Base-by-base conservation (phyloP, 2,113 vertebrate species). In the Cyphotilapia sp. region DNA sequence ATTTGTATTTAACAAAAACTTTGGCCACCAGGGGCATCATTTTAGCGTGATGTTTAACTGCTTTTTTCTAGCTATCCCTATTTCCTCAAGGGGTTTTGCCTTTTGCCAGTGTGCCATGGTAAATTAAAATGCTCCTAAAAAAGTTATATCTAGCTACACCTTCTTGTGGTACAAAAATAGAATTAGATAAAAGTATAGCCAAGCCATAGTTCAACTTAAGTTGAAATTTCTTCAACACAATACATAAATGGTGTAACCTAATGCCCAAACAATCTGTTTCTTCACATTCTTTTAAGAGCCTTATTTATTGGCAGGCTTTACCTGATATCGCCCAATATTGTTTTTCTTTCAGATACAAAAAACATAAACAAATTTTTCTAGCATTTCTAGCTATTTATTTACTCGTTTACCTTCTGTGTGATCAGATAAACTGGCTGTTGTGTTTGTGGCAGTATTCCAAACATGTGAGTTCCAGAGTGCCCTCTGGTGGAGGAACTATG, bases 81-180 rank as follows among this genome's bases (percentile, higher is more conserved):
- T 78, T 74, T 74, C 40, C 14, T 74, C 22, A 29, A 47, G 22
- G 14, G 0, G 0, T 45, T 74, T 74, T 45, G 12, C 22, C 13
- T 74, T 27, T 45, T 29, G 69, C 69, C 3, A 29, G 40, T 27
- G 22, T 17, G 69, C n/a, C 69, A 29, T 45, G 8, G 5, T 74
- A 74, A 45, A 42, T 45, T 3, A 78, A 19, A 49, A 49, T 31
- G 42, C 27, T 7, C 7, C 27, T 31, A 49, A 49, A 78, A 71
- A 78, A 29, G 10, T 9, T 31, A 78, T 29, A 8, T 51, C 74
- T 31, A 31, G 29, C 27, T 51, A 31, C 71, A 49, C 24, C 71
- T 19, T 49, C 7, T 51, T 78, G 45, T 33, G 27, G 27, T 49
- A 31, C 45, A 78, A 33, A 0, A 78, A 31, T 13, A 49, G 4